Percentiles rank a stretch among this genome's conserved stretches.
These are phyloP conservation scores for Casuarius casuarius DNA, from an alignment of 2,113 vertebrate genomes.

Conservation along the genomic window DNA sequence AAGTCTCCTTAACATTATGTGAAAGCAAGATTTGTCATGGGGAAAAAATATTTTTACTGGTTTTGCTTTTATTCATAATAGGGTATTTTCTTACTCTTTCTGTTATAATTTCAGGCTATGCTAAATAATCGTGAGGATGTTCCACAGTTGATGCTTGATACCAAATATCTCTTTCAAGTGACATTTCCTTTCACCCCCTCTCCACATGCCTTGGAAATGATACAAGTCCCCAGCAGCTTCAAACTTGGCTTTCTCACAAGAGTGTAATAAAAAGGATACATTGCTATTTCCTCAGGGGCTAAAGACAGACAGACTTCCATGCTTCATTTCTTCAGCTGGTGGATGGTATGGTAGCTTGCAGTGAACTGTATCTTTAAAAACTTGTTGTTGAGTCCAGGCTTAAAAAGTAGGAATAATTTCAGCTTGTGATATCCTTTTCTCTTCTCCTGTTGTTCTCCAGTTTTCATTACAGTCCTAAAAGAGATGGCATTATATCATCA, in stretches of 20 bases:
- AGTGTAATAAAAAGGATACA: conserved; percentile 73
- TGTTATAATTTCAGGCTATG: conserved; percentile 81
- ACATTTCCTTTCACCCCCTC: conserved; percentile 91
- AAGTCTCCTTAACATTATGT: neutral
- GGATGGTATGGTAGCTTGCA: neutral
- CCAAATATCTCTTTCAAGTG: conserved; percentile 93
- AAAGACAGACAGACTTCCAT: neutral
- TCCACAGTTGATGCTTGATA: conserved; percentile 89
- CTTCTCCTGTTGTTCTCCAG: neutral
- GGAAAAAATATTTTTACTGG: neutral
- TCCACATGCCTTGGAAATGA: conserved; percentile 88
- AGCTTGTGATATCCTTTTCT: neutral
- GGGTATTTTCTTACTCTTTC: neutral
- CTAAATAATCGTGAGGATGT: conserved; percentile 85
- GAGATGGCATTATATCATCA: neutral
- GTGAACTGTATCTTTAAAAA: neutral
- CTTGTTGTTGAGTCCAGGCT: neutral
- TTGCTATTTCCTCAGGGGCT: neutral
- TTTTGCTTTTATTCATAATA: neutral
- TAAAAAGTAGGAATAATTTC: neutral
- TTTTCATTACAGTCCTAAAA: neutral
- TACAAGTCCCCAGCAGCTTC: conserved; percentile 93
- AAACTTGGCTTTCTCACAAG: conserved; percentile 89
- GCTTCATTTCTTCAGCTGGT: neutral
- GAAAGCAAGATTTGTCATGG: neutral